phyloP scores from a whole-genome alignment of 2,888 invertebrate species.

The Morpho achilles region DNA sequence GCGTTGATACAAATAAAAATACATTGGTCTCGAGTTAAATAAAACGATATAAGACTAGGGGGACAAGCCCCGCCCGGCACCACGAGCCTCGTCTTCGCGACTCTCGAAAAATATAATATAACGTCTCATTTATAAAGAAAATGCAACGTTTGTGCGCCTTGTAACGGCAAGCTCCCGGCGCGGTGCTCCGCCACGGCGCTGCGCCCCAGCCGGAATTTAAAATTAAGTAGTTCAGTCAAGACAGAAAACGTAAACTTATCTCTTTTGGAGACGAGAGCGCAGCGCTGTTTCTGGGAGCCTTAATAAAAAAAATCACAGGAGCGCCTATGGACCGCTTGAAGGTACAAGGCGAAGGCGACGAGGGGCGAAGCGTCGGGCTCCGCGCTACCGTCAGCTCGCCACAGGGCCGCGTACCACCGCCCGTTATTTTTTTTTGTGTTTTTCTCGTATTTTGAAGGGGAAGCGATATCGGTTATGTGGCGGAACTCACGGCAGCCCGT shows the following conservation, averaged over 20 bases:
- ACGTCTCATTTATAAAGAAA: constrained; percentile 58
- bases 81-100: constrained; percentile 40
- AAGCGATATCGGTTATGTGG: constrained; percentile 32
- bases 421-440: constrained; percentile 61
- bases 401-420: constrained; percentile 30
- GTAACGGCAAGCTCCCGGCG: constrained; percentile 33
- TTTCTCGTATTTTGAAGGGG: constrained; percentile 56
- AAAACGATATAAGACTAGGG: constrained; percentile 66
- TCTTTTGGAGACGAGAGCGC: constrained; percentile 25
- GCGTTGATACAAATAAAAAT: constrained; percentile 58
- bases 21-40: constrained; percentile 74
- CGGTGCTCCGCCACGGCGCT: constrained; percentile 29
- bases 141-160: constrained; percentile 46
- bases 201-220: constrained; percentile 16
- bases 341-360: constrained; percentile 35
- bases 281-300: constrained; percentile 29
- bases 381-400: constrained; percentile 35
- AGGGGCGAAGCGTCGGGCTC: constrained; percentile 37
- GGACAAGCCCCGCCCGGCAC: constrained; percentile 44
- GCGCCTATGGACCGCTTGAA: constrained; percentile 30
- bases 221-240: background rate
- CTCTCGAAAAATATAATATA: constrained; percentile 49
- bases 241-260: constrained; percentile 23
- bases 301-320: constrained; percentile 32
- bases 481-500: constrained; percentile 38